A percentile compares a stretch with the other conserved stretches of the same genome.
phyloP scores from a whole-genome alignment of 2,888 invertebrate genomes.

The Ptilodon capucinus region DNA sequence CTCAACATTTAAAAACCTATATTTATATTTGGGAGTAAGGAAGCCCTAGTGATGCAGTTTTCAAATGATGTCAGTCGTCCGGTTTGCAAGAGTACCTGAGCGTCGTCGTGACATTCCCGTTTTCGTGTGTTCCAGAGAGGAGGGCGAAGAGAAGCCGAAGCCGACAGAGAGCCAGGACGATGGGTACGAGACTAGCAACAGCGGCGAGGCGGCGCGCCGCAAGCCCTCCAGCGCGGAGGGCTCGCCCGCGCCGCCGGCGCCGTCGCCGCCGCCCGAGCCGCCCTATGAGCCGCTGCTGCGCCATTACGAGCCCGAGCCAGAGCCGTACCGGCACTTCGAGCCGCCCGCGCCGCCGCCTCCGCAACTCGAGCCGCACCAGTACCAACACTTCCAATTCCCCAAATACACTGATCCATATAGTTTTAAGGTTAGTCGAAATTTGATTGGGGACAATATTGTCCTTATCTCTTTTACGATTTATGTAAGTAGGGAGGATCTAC shows the following conservation, averaged over 20 bases:
- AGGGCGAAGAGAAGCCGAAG: slow-evolving; percentile 78
- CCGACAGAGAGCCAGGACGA: slow-evolving; percentile 91
- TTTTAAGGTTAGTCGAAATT: background rate
- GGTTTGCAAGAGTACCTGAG: no score
- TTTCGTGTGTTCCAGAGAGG: slow-evolving; percentile 59
- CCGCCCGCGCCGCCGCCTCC: slow-evolving; percentile 47
- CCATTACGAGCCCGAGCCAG: slow-evolving; percentile 48
- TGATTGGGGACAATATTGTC: background rate
- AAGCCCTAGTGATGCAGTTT: no score
- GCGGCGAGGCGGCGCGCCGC: slow-evolving; percentile 80
- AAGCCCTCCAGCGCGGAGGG: slow-evolving; percentile 65
- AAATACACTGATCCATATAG: slow-evolving; percentile 67
- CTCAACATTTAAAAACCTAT: no score
- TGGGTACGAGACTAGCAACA: slow-evolving; percentile 94
- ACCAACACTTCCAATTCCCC: slow-evolving; percentile 73
- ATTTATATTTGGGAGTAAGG: no score
- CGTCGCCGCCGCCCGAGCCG: slow-evolving; percentile 52
- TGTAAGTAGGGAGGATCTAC: no score
- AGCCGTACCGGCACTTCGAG: slow-evolving; percentile 53
- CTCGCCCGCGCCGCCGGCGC: slow-evolving; percentile 59
- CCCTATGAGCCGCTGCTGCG: slow-evolving; percentile 54
- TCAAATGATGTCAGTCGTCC: no score
- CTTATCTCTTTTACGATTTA: no score
- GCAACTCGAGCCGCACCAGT: slow-evolving; percentile 49
- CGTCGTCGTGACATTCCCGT: background rate